A percentile compares a stretch with the other conserved stretches of the same genome.
Conservation (phyloP, 2,888 invertebrate species). For the Lutraria lutraria region DNA sequence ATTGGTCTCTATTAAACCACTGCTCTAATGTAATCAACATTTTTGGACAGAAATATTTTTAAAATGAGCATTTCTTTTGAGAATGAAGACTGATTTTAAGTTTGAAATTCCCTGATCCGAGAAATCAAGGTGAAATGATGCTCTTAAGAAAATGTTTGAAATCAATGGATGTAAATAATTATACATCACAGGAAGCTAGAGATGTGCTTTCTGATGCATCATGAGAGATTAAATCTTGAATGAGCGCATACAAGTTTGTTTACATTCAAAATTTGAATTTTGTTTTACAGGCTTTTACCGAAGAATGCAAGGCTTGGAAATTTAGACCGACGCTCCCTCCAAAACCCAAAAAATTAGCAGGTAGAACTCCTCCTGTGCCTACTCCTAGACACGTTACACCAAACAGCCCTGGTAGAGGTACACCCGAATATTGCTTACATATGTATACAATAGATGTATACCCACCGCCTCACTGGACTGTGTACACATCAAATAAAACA, state of each 20-base stretch:
- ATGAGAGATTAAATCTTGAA: neutral
- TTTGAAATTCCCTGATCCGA: no score
- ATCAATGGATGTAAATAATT: no score
- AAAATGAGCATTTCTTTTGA: no score
- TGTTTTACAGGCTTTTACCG: conserved; percentile 48
- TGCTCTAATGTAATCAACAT: no score
- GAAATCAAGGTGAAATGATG: no score
- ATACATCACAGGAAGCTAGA: neutral
- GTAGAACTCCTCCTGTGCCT: neutral
- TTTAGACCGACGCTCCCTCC: neutral
- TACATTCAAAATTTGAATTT: neutral
- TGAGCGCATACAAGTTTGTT: neutral
- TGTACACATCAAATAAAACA: conserved; percentile 55
- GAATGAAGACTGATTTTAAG: no score
- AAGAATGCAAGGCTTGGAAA: conserved; percentile 24
- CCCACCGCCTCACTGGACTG: conserved; percentile 72
- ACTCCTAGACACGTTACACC: neutral
- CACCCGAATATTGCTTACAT: conserved; percentile 65
- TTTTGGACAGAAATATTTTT: no score
- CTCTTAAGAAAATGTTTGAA: no score
- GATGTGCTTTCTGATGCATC: neutral
- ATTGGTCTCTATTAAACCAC: no score
- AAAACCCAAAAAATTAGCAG: neutral
- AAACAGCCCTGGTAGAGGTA: conserved; percentile 47
- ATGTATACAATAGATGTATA: conserved; percentile 52